Conservation (phyloP, 2,797 vertebrate species). For the Platalea minor region DNA sequence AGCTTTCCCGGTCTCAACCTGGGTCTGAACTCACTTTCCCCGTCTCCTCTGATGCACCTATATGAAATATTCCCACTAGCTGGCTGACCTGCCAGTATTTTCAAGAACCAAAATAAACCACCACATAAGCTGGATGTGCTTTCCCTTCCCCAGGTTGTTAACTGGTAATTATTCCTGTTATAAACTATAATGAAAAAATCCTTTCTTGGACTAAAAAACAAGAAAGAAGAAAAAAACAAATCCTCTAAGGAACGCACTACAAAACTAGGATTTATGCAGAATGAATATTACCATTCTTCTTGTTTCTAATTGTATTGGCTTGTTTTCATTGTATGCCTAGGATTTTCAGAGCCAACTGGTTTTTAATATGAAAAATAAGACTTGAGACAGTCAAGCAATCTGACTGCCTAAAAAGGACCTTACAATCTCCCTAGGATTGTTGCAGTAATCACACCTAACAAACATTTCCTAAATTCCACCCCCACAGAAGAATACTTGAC, state of each 20-base stretch:
- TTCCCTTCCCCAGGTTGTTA: background rate
- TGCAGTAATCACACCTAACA: background rate
- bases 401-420: background rate
- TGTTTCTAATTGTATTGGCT: background rate
- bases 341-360: background rate
- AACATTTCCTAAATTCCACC: background rate
- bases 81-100: background rate
- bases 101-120: background rate
- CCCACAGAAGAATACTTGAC: background rate
- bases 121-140: background rate
- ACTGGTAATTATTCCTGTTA: background rate
- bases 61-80: background rate
- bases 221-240: background rate
- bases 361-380: background rate
- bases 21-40: background rate
- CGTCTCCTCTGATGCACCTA: background rate
- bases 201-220: background rate
- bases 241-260: background rate
- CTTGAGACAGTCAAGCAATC: background rate
- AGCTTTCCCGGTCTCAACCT: background rate
- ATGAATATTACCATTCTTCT: background rate
- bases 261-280: background rate
- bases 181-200: background rate
- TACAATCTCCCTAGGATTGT: accelerated
- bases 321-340: background rate